A percentile compares a stretch with the other conserved stretches of the same genome.
These are phyloP conservation scores for Galaxea fascicularis DNA, from an alignment of 92 coral and sea anemone genomes.

Conservation along the genomic window DNA sequence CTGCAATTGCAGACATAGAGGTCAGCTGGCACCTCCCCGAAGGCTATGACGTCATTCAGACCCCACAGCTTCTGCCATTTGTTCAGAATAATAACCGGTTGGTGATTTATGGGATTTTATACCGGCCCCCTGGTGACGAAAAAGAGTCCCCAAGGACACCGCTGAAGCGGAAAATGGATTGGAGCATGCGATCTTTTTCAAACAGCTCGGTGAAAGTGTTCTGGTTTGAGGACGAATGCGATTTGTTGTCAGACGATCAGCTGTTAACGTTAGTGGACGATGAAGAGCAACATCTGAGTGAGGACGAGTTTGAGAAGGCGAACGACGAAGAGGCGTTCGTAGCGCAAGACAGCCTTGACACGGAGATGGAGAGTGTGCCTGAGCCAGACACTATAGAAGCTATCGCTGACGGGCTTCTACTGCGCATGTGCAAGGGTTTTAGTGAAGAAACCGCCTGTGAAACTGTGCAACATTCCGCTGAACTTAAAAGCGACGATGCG, in stretches of 20 bases:
- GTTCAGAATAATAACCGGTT: slow-evolving; percentile 76
- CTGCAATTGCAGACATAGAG: slow-evolving; percentile 89
- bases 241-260: slow-evolving; percentile 85
- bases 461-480: background rate
- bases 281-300: slow-evolving; percentile 53
- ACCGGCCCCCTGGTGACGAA: slow-evolving; percentile 78
- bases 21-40: slow-evolving; percentile 98
- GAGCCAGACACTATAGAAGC: slow-evolving; percentile 46
- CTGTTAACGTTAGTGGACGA: slow-evolving; percentile 58
- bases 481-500: background rate
- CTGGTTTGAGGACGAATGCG: slow-evolving; percentile 98
- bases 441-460: background rate
- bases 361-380: slow-evolving; percentile 23
- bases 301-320: slow-evolving; percentile 51
- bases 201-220: slow-evolving; percentile 92
- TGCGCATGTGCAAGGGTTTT: slow-evolving; percentile 14
- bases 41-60: slow-evolving; percentile 83
- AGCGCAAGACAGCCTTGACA: slow-evolving; percentile 41
- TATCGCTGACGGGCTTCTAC: slow-evolving; percentile 43
- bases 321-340: background rate
- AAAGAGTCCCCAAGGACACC: slow-evolving; percentile 84
- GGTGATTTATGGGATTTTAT: slow-evolving; percentile 84
- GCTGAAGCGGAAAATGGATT: slow-evolving; percentile 69
- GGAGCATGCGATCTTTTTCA: slow-evolving; percentile 80
- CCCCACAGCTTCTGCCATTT: slow-evolving; percentile 77